Evolutionary conservation across 2,797 vertebrate genomes (phyloP), one percentile per base, ranked within the genome.

Genomic region (Anas capensis): DNA sequence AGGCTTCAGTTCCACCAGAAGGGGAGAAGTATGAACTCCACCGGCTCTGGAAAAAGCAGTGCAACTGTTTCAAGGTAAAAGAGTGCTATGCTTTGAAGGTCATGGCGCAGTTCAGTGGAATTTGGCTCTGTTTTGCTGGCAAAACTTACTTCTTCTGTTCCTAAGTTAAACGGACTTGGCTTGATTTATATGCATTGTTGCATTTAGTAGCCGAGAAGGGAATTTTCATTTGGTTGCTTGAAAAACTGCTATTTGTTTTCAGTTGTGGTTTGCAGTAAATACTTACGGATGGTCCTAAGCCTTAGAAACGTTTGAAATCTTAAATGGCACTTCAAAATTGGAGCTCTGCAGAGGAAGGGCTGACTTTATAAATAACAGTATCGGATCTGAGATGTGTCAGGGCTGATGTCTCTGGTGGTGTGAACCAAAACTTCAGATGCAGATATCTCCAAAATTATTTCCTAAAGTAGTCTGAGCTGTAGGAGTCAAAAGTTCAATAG

Each of bases 1-100:
- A 98, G 99, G 97, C 98, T 97, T 93, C 99, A 98, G 96, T 99
- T 98, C 97, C 99, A 99, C 94, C 99, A 99, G 96, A 98, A 98
- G 82, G 99, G 98, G 75, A 98, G 98, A 98, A 99, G 99, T 97
- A 99, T 99, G 99, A 99, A 99, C 97, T 99, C 99, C 11, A 99
- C 99, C 1, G 99, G 99, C 65, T 99, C 99, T 64, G 99, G 99
- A 81, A 99, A 99, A 95, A 99, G 99, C 98, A 99, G 98, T 27
- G 97, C 98, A 31, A 99, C 98, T 4, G 98, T 99, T 83, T 99
- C 99, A 97, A 99, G 99, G 99, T 98, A 97, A 97, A 81, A 48
- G 38, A 93, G 33, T 72, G 11, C 38, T 85, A 1, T 82, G 36
- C 31, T 88, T 57, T 79, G 62, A 92, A 94, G 70, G 40, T 77